Conservation (phyloP, 2,113 vertebrate genomes). For the Anas platyrhynchos region DNA sequence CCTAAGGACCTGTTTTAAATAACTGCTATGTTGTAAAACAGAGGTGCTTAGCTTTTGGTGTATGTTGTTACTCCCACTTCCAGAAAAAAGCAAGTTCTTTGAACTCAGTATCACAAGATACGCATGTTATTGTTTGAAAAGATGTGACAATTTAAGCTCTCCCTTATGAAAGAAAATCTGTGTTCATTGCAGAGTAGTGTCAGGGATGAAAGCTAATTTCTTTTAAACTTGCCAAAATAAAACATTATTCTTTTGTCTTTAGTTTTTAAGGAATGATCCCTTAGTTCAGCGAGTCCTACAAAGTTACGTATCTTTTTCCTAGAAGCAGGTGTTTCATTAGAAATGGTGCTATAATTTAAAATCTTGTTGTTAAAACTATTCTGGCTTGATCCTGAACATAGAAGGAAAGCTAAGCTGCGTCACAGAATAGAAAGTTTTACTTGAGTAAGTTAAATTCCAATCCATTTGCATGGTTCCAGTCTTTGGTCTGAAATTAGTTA, state of each 20-base stretch:
- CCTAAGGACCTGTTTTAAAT: neutral
- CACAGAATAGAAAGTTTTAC: neutral
- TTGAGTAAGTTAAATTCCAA: neutral
- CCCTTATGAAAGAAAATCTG: neutral
- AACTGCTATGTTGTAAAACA: neutral
- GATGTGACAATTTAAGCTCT: rapidly evolving
- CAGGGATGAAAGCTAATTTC: neutral
- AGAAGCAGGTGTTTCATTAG: neutral
- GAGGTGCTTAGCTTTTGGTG: neutral
- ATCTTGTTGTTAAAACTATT: neutral
- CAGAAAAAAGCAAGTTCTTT: neutral
- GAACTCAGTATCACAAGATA: neutral
- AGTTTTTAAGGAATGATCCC: neutral
- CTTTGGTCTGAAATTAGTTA: neutral
- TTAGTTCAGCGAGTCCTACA: neutral
- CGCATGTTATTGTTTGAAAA: neutral
- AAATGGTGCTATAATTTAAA: neutral
- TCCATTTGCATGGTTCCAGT: neutral
- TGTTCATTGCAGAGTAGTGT: neutral
- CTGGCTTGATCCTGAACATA: neutral
- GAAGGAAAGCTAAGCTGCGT: neutral
- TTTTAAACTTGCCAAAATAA: neutral
- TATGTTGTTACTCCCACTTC: neutral
- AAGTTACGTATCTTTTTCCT: neutral
- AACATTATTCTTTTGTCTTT: neutral